phyloP scores from a whole-genome alignment of 2,113 vertebrate genomes.

The Anolis sagrei region DNA sequence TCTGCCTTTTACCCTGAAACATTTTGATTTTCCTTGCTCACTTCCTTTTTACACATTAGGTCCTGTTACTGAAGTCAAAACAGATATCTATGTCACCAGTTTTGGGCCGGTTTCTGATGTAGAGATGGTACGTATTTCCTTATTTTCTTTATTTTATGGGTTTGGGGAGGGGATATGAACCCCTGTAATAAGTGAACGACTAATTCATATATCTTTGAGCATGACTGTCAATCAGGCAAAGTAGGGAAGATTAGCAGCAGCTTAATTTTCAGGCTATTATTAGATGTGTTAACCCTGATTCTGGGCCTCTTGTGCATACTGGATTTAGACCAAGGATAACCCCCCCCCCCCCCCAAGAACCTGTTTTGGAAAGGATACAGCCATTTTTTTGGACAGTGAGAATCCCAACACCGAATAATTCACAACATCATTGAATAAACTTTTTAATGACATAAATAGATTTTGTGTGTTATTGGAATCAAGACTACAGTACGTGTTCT shows the following conservation, averaged over 20 bases:
- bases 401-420: neutral
- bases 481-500: neutral
- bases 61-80: slow-evolving; percentile 96
- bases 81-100: slow-evolving; percentile 97
- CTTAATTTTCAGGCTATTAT: slow-evolving; percentile 71
- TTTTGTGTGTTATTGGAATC: neutral
- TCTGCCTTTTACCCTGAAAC: slow-evolving; percentile 63
- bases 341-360: too few species aligned
- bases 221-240: slow-evolving; percentile 63
- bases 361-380: neutral
- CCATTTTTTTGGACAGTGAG: neutral
- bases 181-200: slow-evolving; percentile 55
- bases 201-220: slow-evolving; percentile 55
- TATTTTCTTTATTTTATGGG: slow-evolving; percentile 55
- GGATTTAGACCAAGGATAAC: slow-evolving; percentile 53
- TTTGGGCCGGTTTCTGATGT: slow-evolving; percentile 98
- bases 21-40: slow-evolving; percentile 75
- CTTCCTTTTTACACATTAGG: slow-evolving; percentile 80
- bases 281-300: slow-evolving; percentile 62
- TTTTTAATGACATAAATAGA: neutral
- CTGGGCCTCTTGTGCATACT: slow-evolving; percentile 47
- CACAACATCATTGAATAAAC: neutral
- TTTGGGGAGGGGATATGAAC: slow-evolving; percentile 57
- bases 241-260: slow-evolving; percentile 62
- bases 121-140: slow-evolving; percentile 90